Conservation (phyloP, 2,888 invertebrate genomes). For the Tiliacea aurago region DNA sequence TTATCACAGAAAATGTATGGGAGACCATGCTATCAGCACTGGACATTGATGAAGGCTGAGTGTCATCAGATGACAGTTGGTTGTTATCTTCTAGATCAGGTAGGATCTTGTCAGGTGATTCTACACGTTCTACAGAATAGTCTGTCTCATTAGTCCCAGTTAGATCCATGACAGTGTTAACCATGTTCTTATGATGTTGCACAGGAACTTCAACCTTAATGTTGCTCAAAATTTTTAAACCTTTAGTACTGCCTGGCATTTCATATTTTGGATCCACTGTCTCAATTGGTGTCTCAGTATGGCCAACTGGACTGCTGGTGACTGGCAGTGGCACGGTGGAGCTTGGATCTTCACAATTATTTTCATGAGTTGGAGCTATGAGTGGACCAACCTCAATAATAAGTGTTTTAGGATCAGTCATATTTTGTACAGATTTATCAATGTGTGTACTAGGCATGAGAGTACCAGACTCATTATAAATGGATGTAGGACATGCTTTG, state of each 20-base stretch:
- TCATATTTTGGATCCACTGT: slow-evolving; percentile 75
- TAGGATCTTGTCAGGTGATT: slow-evolving; percentile 83
- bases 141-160: slow-evolving; percentile 82
- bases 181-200: slow-evolving; percentile 86
- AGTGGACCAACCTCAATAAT: slow-evolving; percentile 87
- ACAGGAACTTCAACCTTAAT: slow-evolving; percentile 90
- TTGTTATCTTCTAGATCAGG: slow-evolving; percentile 86
- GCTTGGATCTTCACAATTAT: slow-evolving; percentile 42
- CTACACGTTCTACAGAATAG: slow-evolving; percentile 73
- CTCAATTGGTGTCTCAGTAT: slow-evolving; percentile 63
- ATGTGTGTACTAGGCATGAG: slow-evolving; percentile 67
- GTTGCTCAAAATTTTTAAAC: slow-evolving; percentile 89
- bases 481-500: slow-evolving; percentile 75
- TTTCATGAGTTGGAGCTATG: slow-evolving; percentile 64
- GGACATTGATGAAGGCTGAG: slow-evolving; percentile 75
- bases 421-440: slow-evolving; percentile 72
- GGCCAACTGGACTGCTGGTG: slow-evolving; percentile 61
- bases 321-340: slow-evolving; percentile 34
- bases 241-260: slow-evolving; percentile 77
- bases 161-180: slow-evolving; percentile 86
- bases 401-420: slow-evolving; percentile 82
- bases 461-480: slow-evolving; percentile 73
- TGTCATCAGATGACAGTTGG: slow-evolving; percentile 74
- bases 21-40: slow-evolving; percentile 77
- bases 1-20: slow-evolving; percentile 86